A percentile compares a stretch with the other conserved stretches of the same genome.
These are phyloP conservation scores for Eristalis intricaria DNA, from an alignment of 2,888 invertebrate genomes.

Conservation along the genomic window DNA sequence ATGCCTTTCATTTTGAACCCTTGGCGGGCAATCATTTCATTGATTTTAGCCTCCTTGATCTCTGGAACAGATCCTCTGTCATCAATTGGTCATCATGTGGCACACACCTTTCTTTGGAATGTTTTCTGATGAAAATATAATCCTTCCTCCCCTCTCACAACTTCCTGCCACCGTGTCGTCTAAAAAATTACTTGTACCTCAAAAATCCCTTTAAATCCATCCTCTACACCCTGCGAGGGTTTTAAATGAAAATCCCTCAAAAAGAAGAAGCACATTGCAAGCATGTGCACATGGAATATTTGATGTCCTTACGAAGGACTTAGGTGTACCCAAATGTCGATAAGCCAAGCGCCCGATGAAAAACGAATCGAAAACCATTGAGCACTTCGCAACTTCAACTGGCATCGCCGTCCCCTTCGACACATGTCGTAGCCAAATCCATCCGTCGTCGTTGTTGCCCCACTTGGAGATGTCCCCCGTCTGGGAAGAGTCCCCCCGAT, in stretches of 20 bases:
- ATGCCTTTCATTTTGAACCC: too few species aligned
- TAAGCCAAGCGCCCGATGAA: neutral
- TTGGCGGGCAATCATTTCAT: too few species aligned
- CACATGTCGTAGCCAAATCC: conserved; percentile 32
- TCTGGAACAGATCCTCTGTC: too few species aligned
- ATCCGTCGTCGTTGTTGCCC: conserved; percentile 17
- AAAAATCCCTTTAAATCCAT: neutral
- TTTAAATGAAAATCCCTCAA: neutral
- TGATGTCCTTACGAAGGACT: conserved; percentile 24
- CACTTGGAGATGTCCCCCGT: neutral
- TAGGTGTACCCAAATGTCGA: neutral
- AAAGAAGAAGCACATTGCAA: neutral
- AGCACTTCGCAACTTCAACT: neutral
- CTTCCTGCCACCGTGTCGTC: too few species aligned
- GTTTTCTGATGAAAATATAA: too few species aligned
- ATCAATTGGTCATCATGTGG: too few species aligned
- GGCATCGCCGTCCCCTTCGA: conserved; percentile 35
- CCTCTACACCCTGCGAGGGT: neutral
- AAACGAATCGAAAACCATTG: conserved; percentile 11
- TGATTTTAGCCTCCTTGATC: too few species aligned
- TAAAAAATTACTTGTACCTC: too few species aligned
- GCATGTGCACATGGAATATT: conserved; percentile 24
- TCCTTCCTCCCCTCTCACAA: too few species aligned
- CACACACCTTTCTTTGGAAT: too few species aligned
- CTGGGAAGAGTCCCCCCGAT: conserved; percentile 32